A percentile compares a stretch with the other conserved stretches of the same genome.
phyloP scores from a whole-genome alignment of 2,797 vertebrate genomes.

The Peromyscus aztecus region DNA sequence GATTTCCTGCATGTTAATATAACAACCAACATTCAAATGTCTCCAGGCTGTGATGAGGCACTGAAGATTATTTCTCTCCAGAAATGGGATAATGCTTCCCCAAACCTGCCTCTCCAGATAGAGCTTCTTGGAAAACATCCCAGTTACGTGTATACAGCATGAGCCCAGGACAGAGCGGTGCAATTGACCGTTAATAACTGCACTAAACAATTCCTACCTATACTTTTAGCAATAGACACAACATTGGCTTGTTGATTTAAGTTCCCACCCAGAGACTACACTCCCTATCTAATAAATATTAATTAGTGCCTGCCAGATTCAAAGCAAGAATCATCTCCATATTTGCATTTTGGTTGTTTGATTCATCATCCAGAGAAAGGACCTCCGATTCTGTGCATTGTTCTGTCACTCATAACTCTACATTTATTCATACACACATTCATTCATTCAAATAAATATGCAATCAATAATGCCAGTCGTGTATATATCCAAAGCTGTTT shows the following conservation, averaged over 20 bases:
- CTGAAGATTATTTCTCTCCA: neutral
- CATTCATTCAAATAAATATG: slow-evolving; percentile 51
- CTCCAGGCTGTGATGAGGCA: neutral
- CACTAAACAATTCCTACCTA: slow-evolving; percentile 54
- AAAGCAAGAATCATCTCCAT: slow-evolving; percentile 68
- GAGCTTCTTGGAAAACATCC: slow-evolving; percentile 8
- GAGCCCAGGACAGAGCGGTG: neutral
- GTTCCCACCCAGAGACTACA: slow-evolving; percentile 65
- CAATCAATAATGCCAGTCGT: slow-evolving; percentile 20
- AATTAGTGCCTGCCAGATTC: slow-evolving; percentile 62
- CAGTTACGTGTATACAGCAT: neutral
- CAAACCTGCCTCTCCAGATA: neutral
- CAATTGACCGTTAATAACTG: neutral
- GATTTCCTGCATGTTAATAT: neutral
- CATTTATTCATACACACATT: slow-evolving; percentile 32
- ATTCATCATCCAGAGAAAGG: slow-evolving; percentile 69
- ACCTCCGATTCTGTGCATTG: slow-evolving; percentile 9
- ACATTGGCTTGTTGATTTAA: slow-evolving; percentile 78
- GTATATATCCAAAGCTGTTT: slow-evolving; percentile 15
- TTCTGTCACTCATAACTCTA: slow-evolving; percentile 52
- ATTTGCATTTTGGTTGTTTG: slow-evolving; percentile 70
- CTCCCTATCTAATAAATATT: slow-evolving; percentile 78
- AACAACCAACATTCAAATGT: neutral
- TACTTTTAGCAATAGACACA: slow-evolving; percentile 53
- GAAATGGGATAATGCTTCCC: neutral